These are phyloP conservation scores for Aporophyla nigra DNA, from an alignment of 2,888 invertebrate genomes.

Conservation along the genomic window DNA sequence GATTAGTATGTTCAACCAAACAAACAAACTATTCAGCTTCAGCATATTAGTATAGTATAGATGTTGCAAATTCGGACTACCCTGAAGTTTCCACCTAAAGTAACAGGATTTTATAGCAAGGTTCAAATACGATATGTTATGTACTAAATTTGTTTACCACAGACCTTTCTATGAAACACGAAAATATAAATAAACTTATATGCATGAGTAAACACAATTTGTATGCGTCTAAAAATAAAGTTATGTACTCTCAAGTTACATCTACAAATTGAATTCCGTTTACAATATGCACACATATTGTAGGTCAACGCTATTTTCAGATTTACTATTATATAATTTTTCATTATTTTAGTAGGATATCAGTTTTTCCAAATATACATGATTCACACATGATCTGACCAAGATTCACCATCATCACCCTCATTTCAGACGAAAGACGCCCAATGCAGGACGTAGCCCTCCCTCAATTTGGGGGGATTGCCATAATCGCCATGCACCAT, in stretches of 20 bases:
- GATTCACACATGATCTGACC: no score
- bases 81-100: no score
- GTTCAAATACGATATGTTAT: no score
- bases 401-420: neutral
- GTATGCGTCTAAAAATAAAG: conserved; percentile 31
- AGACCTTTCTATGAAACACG: neutral
- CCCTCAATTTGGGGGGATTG: no score
- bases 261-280: conserved; percentile 24
- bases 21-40: no score
- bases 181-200: neutral
- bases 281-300: conserved; percentile 10
- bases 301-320: conserved; percentile 30
- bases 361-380: neutral
- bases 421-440: neutral
- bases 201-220: conserved; percentile 15
- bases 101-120: neutral
- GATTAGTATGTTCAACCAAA: no score
- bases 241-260: conserved; percentile 9
- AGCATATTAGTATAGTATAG: no score
- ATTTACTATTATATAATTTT: conserved; percentile 8
- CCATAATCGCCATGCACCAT: no score
- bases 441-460: no score
- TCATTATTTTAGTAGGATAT: neutral
- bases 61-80: no score
- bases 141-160: neutral